These are phyloP conservation scores for Sciurus vulgaris DNA, from an alignment of 2,797 vertebrate species.

Conservation along the genomic window DNA sequence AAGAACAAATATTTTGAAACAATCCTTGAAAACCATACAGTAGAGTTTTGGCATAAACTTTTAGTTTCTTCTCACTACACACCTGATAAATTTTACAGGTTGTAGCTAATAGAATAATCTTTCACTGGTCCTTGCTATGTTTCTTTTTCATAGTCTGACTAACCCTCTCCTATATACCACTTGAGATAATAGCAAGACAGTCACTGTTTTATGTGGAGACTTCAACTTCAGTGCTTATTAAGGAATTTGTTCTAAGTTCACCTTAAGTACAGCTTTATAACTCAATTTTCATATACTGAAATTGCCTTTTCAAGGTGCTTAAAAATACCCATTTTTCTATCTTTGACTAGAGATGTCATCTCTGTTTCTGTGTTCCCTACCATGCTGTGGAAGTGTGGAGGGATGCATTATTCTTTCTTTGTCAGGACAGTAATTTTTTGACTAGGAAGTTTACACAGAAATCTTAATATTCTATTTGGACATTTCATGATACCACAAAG, in stretches of 20 bases:
- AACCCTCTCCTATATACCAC: neutral
- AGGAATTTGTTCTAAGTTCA: conserved; percentile 44
- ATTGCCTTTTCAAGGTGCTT: neutral
- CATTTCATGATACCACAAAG: neutral
- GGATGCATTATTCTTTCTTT: neutral
- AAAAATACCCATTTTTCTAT: neutral
- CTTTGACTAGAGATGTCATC: neutral
- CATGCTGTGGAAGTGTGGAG: neutral
- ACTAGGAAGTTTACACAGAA: conserved; percentile 33
- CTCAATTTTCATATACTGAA: neutral
- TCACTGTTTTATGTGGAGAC: neutral
- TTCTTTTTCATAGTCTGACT: neutral
- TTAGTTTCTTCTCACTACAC: neutral
- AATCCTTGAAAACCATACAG: neutral
- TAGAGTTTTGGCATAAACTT: neutral
- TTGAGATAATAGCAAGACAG: neutral
- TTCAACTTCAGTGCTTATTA: neutral
- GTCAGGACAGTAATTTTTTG: conserved; percentile 38
- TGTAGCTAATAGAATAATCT: neutral
- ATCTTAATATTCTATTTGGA: conserved; percentile 44
- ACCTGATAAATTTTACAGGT: neutral
- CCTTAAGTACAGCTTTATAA: conserved; percentile 49
- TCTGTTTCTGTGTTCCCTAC: neutral
- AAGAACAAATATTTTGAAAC: neutral
- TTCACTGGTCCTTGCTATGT: neutral